Percentiles rank a stretch among this genome's conserved stretches.
These are phyloP conservation scores for Leptinotarsa juncta DNA, from an alignment of 2,888 invertebrate species.

Conservation along the genomic window DNA sequence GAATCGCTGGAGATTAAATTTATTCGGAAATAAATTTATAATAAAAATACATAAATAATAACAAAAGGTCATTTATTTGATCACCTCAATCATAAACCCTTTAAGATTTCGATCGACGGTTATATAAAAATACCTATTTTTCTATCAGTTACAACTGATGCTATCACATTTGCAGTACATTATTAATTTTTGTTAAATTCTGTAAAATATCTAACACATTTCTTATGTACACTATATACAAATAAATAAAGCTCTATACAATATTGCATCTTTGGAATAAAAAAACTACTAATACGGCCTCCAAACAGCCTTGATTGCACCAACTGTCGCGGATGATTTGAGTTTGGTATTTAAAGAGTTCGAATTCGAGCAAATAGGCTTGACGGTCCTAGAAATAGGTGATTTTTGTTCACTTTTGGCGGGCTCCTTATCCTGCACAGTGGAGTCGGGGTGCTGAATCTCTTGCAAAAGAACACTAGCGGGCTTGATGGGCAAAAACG, in stretches of 20 bases:
- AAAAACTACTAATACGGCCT: slow-evolving; percentile 73
- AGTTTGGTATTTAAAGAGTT: slow-evolving; percentile 70
- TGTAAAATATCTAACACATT: slow-evolving; percentile 56
- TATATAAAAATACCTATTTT: slow-evolving; percentile 65
- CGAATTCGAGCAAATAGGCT: slow-evolving; percentile 60
- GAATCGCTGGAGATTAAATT: background rate
- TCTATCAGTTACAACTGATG: slow-evolving; percentile 54
- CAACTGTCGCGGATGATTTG: slow-evolving; percentile 61
- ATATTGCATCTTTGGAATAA: slow-evolving; percentile 46
- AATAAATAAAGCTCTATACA: slow-evolving; percentile 49
- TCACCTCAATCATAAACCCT: slow-evolving; percentile 35
- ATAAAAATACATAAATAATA: slow-evolving; percentile 29
- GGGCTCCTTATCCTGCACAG: slow-evolving; percentile 68
- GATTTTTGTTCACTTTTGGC: slow-evolving; percentile 71
- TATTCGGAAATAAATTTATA: background rate
- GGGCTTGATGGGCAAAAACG: slow-evolving; percentile 76
- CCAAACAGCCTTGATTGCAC: slow-evolving; percentile 78
- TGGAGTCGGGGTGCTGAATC: slow-evolving; percentile 71
- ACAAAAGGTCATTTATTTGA: slow-evolving; percentile 47
- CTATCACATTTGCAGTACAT: slow-evolving; percentile 64
- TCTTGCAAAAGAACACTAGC: slow-evolving; percentile 70
- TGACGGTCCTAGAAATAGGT: slow-evolving; percentile 70
- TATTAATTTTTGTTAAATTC: slow-evolving; percentile 53
- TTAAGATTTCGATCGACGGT: slow-evolving; percentile 37
- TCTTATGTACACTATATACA: slow-evolving; percentile 50